Evolutionary conservation across 2,797 vertebrate genomes (phyloP).

Genomic region (Tangara arthus): DNA sequence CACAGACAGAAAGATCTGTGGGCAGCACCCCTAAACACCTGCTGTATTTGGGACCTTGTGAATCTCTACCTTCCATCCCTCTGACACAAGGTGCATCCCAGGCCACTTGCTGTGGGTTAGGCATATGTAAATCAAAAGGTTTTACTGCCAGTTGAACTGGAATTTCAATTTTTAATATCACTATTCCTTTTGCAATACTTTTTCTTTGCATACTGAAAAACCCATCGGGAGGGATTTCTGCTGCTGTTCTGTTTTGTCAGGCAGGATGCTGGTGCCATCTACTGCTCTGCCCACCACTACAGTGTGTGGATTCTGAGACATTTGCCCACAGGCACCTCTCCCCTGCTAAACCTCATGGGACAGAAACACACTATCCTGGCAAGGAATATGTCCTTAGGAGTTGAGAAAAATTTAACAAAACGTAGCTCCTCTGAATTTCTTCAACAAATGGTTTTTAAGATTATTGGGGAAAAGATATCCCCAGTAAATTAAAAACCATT

Average conservation of each 20-base stretch:
- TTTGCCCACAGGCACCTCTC: neutral
- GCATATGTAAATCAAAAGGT: neutral
- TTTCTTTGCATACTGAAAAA: neutral
- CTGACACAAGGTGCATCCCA: fast-evolving
- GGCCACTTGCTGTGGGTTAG: neutral
- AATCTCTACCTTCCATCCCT: neutral
- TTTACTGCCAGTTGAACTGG: neutral
- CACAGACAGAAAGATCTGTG: neutral
- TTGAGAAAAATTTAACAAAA: neutral
- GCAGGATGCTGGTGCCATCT: constrained; percentile 49
- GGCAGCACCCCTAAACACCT: neutral
- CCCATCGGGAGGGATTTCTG: neutral
- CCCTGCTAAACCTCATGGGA: neutral
- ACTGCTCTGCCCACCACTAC: neutral
- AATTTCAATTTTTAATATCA: neutral
- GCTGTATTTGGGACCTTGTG: fast-evolving
- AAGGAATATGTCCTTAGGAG: neutral
- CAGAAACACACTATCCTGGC: neutral
- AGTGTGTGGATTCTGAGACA: fast-evolving
- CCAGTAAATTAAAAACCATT: fast-evolving
- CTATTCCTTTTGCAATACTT: neutral
- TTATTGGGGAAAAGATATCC: fast-evolving
- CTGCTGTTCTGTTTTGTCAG: neutral
- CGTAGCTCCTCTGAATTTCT: neutral
- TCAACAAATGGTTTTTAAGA: neutral